These are phyloP conservation scores for Noctua janthina DNA, from an alignment of 2,888 invertebrate species.

Conservation along the genomic window DNA sequence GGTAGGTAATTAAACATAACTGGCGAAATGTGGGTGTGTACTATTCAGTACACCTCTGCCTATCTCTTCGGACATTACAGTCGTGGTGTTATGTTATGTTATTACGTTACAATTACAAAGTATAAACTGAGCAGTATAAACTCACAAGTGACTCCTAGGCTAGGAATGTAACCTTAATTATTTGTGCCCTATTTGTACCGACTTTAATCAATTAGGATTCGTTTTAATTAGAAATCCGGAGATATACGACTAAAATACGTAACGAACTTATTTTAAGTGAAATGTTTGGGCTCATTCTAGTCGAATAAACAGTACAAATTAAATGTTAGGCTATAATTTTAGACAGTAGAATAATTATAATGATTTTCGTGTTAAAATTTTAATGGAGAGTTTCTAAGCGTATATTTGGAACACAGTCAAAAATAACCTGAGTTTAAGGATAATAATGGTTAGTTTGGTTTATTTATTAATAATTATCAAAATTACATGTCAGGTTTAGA, in stretches of 20 bases:
- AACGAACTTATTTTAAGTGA: not conserved
- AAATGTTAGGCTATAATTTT: not conserved
- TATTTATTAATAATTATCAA: too few relatives aligned
- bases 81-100: too few relatives aligned
- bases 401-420: not conserved
- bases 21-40: too few relatives aligned
- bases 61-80: too few relatives aligned
- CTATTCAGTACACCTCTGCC: too few relatives aligned
- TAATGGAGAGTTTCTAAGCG: not conserved
- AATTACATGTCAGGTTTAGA: too few relatives aligned
- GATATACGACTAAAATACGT: not conserved
- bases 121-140: not conserved
- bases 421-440: not conserved
- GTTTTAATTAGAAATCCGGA: constrained; percentile 39
- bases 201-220: constrained; percentile 37
- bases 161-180: constrained; percentile 27
- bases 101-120: not conserved
- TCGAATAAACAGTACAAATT: not conserved
- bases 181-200: constrained; percentile 17
- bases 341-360: not conserved
- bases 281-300: not conserved
- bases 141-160: not conserved
- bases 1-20: too few relatives aligned
- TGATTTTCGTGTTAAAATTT: not conserved
- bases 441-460: not conserved